Percentiles rank a stretch among this genome's conserved stretches.
Evolutionary conservation across 2,888 invertebrate species (phyloP).

Genomic region (Melinopterus prodromus): DNA sequence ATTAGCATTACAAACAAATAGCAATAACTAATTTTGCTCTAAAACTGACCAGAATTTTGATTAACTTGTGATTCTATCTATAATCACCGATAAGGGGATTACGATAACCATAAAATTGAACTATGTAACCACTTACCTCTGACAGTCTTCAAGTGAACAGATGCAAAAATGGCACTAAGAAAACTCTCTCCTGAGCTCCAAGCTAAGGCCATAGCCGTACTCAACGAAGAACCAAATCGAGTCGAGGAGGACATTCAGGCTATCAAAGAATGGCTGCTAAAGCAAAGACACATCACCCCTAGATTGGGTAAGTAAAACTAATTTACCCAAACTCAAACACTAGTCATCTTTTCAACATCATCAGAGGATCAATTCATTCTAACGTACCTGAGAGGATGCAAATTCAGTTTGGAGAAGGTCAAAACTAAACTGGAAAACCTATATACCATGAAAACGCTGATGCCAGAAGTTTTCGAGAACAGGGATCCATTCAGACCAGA

Average conservation of each 20-base stretch:
- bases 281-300: constrained; percentile 66
- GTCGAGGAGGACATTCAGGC: constrained; percentile 62
- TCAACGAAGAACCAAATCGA: constrained; percentile 63
- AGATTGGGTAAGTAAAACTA: constrained; percentile 62
- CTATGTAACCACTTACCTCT: no score
- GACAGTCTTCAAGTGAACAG: background rate
- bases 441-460: constrained; percentile 63
- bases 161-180: constrained; percentile 14
- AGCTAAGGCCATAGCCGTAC: constrained; percentile 61
- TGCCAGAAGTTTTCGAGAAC: constrained; percentile 63
- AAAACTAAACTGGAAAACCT: constrained; percentile 70
- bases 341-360: background rate
- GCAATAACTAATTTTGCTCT: no score
- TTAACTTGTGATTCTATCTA: no score
- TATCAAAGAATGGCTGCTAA: constrained; percentile 66
- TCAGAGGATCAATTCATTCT: constrained; percentile 70
- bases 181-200: constrained; percentile 59
- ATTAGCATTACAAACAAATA: no score
- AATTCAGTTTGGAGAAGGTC: constrained; percentile 68
- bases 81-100: no score
- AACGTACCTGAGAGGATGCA: constrained; percentile 70
- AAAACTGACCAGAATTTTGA: no score
- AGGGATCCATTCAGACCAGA: constrained; percentile 53
- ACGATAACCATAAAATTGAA: no score
- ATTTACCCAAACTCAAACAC: background rate